phyloP scores from a whole-genome alignment of 2,888 invertebrate species.

The Drosophila sordidula region DNA sequence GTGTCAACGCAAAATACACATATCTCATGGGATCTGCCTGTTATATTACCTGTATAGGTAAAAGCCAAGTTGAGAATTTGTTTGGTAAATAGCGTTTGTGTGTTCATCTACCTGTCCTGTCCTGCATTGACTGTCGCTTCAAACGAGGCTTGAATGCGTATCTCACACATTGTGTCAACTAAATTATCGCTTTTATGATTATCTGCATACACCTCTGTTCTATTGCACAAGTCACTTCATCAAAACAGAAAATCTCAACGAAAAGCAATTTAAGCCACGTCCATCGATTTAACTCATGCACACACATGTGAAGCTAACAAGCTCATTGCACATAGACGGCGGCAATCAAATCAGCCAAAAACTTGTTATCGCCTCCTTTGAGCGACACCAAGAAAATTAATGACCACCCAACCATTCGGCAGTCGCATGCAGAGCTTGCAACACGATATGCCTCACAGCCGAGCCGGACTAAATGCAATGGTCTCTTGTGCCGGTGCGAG shows the following conservation, averaged over 20 bases:
- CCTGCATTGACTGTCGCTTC: not conserved
- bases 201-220: constrained; percentile 6
- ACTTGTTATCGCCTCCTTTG: constrained; percentile 79
- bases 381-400: constrained; percentile 77
- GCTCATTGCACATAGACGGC: constrained; percentile 71
- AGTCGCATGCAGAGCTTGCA: constrained; percentile 12
- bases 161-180: constrained; percentile 15
- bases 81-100: not conserved
- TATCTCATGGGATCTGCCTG: no score
- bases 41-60: no score
- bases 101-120: no score
- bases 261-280: constrained; percentile 62
- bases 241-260: constrained; percentile 33
- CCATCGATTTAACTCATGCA: constrained; percentile 24
- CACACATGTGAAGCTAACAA: constrained; percentile 30
- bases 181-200: constrained; percentile 32
- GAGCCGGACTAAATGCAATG: constrained; percentile 19
- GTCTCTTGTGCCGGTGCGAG: constrained; percentile 24
- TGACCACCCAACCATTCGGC: constrained; percentile 56
- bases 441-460: constrained; percentile 5
- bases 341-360: constrained; percentile 78
- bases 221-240: constrained; percentile 32
- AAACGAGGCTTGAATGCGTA: constrained; percentile 4
- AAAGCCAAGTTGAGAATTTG: not conserved
- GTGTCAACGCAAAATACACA: no score